Evolutionary conservation across 1,140 invertebrate species (phyloP).

Genomic region (Scaptomyza graminum): DNA sequence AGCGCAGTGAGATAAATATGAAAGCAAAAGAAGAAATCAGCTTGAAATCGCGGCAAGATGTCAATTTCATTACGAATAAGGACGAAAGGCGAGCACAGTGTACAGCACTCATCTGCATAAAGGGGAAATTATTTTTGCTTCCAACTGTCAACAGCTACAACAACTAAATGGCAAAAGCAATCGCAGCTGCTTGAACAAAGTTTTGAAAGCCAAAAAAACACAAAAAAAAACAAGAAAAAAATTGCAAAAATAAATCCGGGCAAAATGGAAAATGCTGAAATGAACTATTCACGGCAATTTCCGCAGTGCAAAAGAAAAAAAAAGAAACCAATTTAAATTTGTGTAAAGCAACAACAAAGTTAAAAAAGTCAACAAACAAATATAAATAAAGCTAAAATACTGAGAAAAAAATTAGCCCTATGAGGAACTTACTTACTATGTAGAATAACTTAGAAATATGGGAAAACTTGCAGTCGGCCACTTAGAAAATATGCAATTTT

Average conservation of each 20-base stretch:
- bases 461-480: background rate
- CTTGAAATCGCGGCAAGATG: conserved; percentile 72
- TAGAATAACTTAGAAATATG: background rate
- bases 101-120: conserved; percentile 73
- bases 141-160: conserved; percentile 19
- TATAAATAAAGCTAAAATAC: conserved; percentile 43
- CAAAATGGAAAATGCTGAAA: conserved; percentile 55
- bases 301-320: conserved; percentile 39
- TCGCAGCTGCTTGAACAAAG: conserved; percentile 61
- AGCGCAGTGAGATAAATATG: conserved; percentile 37
- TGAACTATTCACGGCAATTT: conserved; percentile 79
- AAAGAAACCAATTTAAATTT: conserved; percentile 16
- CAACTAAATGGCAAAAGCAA: conserved; percentile 58
- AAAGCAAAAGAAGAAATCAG: conserved; percentile 45
- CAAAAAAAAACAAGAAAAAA: conserved; percentile 41
- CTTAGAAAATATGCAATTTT: conserved; percentile 7
- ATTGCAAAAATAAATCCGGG: conserved; percentile 38
- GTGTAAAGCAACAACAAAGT: conserved; percentile 26
- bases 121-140: conserved; percentile 78
- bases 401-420: conserved; percentile 47
- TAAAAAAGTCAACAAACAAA: conserved; percentile 49
- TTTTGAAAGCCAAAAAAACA: conserved; percentile 46
- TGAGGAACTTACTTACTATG: conserved; percentile 6
- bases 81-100: conserved; percentile 30
- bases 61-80: conserved; percentile 74